Conservation (phyloP, 2,888 invertebrate species). For the Nomada lathburiana region DNA sequence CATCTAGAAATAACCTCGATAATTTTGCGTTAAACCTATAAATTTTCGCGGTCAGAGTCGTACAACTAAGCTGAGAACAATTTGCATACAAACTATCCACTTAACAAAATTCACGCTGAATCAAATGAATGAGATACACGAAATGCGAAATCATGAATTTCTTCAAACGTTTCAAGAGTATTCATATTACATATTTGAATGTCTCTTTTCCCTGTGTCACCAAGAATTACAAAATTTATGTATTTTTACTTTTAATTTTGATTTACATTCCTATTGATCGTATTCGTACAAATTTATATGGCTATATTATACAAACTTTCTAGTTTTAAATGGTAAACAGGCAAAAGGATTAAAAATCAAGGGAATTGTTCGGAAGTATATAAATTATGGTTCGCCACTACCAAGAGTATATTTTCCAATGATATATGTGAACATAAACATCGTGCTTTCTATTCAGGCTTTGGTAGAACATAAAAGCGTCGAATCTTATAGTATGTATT, state of each 20-base stretch:
- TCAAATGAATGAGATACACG: neutral
- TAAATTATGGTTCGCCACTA: too few relatives aligned
- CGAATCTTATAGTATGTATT: too few relatives aligned
- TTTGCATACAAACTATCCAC: too few relatives aligned
- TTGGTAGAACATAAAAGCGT: too few relatives aligned
- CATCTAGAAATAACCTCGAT: slow-evolving; percentile 3
- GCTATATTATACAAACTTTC: neutral
- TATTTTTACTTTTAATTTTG: too few relatives aligned
- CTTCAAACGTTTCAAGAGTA: neutral
- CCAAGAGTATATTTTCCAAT: too few relatives aligned
- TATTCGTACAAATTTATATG: neutral
- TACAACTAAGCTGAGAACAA: neutral
- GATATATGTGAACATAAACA: too few relatives aligned
- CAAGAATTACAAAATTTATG: neutral
- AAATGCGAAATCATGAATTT: neutral
- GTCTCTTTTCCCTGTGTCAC: neutral
- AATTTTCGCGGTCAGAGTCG: neutral
- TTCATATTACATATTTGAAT: neutral
- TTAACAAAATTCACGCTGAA: neutral
- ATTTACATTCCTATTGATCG: neutral
- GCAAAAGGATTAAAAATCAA: neutral
- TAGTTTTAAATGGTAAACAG: neutral
- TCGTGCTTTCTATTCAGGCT: too few relatives aligned
- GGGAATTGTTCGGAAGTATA: too few relatives aligned
- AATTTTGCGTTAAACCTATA: neutral